Conservation (phyloP, 2,113 vertebrate species). For the Motacilla alba region DNA sequence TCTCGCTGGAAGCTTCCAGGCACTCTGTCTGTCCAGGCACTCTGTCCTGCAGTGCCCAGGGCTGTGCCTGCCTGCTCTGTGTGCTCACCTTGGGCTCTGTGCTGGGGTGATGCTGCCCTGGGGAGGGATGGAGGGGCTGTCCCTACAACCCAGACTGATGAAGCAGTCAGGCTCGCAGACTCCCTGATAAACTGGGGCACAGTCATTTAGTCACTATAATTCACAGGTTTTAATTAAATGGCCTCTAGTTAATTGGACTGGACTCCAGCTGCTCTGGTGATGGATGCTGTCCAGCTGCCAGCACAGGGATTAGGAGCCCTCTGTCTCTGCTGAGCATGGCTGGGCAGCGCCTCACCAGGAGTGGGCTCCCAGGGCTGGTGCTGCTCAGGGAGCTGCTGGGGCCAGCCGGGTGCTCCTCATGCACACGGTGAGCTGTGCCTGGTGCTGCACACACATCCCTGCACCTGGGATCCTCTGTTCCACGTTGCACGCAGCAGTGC, state of each 20-base stretch:
- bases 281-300: not conserved
- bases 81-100: not conserved
- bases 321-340: accelerated
- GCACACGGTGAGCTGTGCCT: accelerated
- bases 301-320: accelerated
- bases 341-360: accelerated
- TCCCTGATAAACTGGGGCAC: not conserved
- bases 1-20: not conserved
- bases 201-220: not conserved
- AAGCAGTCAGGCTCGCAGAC: not conserved
- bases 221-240: slow-evolving; percentile 45
- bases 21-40: not conserved
- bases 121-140: not conserved
- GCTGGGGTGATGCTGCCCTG: accelerated
- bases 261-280: not conserved
- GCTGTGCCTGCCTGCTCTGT: not conserved
- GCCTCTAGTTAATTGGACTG: slow-evolving; percentile 29
- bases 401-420: accelerated
- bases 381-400: too few species aligned
- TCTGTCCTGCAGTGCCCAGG: not conserved
- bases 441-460: accelerated
- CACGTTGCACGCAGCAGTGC: accelerated
- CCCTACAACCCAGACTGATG: accelerated
- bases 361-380: accelerated
- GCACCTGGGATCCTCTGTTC: accelerated